Evolutionary conservation across 2,888 invertebrate genomes (phyloP).

Genomic region (Embidobia sp.): DNA sequence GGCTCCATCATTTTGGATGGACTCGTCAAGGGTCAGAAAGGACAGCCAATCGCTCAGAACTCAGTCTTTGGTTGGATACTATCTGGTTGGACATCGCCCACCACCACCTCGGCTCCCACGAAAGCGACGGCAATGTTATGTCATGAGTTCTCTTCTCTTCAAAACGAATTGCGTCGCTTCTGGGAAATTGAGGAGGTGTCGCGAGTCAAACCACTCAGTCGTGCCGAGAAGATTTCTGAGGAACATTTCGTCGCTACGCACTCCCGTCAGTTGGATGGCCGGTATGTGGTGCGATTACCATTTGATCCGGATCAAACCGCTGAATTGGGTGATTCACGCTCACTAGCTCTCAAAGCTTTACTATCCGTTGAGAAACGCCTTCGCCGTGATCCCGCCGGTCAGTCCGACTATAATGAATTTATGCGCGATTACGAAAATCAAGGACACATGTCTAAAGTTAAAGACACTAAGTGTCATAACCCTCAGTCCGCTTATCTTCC

Average conservation of each 20-base stretch:
- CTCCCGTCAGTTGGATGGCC: not conserved
- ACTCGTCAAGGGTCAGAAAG: not conserved
- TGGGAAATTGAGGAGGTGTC: constrained; percentile 6
- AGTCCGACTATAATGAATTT: constrained; percentile 21
- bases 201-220: not conserved
- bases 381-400: not conserved
- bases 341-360: not conserved
- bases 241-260: not conserved
- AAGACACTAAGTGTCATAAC: no score
- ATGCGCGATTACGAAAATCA: constrained; percentile 38
- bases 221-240: not conserved
- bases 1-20: constrained; percentile 1
- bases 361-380: constrained; percentile 11
- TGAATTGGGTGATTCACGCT: not conserved
- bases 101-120: no score
- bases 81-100: not conserved
- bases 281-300: constrained; percentile 5
- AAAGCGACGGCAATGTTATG: constrained; percentile 2
- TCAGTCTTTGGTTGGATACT: constrained; percentile 19
- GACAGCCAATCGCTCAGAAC: constrained; percentile 3
- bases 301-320: not conserved
- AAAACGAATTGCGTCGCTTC: not conserved
- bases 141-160: not conserved
- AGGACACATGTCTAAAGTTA: constrained; percentile 38
- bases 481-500: no score